phyloP scores from a whole-genome alignment of 2,888 invertebrate genomes.

The Ecliptopera silaceata region DNA sequence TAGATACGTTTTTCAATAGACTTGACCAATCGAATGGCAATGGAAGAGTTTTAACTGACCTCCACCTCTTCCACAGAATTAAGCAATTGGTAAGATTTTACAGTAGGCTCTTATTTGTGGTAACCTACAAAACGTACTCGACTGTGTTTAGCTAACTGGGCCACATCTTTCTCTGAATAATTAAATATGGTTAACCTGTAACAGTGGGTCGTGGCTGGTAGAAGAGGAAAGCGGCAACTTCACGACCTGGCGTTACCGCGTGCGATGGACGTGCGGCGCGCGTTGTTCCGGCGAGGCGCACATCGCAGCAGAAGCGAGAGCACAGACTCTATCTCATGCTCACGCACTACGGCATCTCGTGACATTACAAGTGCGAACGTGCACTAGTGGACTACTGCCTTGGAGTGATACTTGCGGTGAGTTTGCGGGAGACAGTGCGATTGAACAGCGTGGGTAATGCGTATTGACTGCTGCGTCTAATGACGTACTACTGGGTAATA shows the following conservation, averaged over 20 bases:
- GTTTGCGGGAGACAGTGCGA: background rate
- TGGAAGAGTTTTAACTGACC: too few species aligned
- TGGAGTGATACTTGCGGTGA: conserved; percentile 7
- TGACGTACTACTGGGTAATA: too few species aligned
- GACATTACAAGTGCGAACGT: conserved; percentile 4
- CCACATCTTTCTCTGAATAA: too few species aligned
- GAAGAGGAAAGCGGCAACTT: conserved; percentile 57
- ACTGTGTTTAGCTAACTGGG: too few species aligned
- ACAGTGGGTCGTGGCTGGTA: conserved; percentile 52
- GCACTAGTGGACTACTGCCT: conserved; percentile 2
- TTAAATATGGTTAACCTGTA: too few species aligned
- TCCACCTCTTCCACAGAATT: too few species aligned
- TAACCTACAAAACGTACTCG: too few species aligned
- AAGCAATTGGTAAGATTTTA: too few species aligned
- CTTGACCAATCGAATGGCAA: too few species aligned
- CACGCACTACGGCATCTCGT: background rate
- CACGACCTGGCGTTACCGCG: conserved; percentile 57
- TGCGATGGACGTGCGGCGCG: conserved; percentile 52
- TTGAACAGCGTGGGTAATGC: too few species aligned
- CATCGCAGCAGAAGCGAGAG: background rate
- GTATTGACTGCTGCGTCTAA: background rate
- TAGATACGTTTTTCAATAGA: background rate
- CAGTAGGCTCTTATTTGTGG: too few species aligned
- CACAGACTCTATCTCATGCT: background rate
- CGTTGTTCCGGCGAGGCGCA: background rate